These are phyloP conservation scores for Parapsyche elsis DNA, from an alignment of 1,140 invertebrate genomes.

Conservation along the genomic window DNA sequence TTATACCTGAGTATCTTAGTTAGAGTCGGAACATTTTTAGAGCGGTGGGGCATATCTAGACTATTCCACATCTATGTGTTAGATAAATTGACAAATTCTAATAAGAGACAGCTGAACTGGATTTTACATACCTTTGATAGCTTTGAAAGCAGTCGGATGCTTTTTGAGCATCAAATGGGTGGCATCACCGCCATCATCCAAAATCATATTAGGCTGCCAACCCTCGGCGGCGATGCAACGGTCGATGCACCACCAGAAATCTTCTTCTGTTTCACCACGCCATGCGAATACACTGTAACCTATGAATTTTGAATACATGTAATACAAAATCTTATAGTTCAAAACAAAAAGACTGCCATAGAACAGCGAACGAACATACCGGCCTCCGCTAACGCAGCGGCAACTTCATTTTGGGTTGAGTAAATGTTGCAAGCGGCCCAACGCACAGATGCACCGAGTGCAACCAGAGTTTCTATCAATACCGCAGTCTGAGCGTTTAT, in stretches of 20 bases:
- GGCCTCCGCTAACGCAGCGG: slow-evolving; percentile 93
- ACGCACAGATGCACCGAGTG: slow-evolving; percentile 90
- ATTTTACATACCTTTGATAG: slow-evolving; percentile 91
- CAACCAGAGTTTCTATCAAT: slow-evolving; percentile 91
- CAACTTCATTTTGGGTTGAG: slow-evolving; percentile 98
- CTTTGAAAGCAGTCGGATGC: slow-evolving; percentile 94
- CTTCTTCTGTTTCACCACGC: slow-evolving; percentile 96
- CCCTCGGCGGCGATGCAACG: slow-evolving; percentile 90
- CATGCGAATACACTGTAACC: slow-evolving; percentile 92
- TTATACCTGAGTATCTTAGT: too few species aligned
- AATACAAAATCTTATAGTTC: not conserved
- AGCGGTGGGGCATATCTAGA: too few species aligned
- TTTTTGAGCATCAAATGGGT: slow-evolving; percentile 98
- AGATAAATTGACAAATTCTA: too few species aligned
- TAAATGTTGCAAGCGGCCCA: slow-evolving; percentile 99
- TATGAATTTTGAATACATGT: slow-evolving; percentile 40
- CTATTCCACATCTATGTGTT: too few species aligned
- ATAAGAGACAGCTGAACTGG: too few species aligned
- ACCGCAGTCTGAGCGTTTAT: slow-evolving; percentile 98
- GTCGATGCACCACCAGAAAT: slow-evolving; percentile 99
- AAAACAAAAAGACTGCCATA: slow-evolving; percentile 55
- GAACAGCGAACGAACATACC: slow-evolving; percentile 59
- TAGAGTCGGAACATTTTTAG: too few species aligned
- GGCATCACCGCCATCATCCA: slow-evolving; percentile 97
- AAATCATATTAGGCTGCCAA: slow-evolving; percentile 99